Evolutionary conservation across 2,113 vertebrate genomes (phyloP).

Genomic region (Myodes glareolus): DNA sequence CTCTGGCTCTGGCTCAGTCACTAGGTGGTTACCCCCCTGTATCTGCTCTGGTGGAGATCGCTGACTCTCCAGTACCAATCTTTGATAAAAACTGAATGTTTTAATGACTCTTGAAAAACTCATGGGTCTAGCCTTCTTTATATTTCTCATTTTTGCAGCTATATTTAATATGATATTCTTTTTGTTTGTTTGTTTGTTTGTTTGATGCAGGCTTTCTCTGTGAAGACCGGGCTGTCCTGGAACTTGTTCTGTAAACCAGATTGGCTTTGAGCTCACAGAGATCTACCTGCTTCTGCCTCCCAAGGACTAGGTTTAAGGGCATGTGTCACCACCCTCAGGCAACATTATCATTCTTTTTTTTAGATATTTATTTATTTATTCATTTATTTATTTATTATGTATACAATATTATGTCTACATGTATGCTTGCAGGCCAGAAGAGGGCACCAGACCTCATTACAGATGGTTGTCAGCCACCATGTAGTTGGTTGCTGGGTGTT

Average conservation of each 20-base stretch:
- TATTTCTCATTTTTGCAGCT: not conserved
- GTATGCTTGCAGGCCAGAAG: no score
- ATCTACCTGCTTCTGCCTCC: not conserved
- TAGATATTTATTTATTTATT: no score
- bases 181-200: no score
- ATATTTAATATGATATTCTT: not conserved
- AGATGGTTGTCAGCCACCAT: no score
- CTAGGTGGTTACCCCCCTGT: no score
- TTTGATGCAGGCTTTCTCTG: not conserved
- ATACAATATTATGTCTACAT: no score
- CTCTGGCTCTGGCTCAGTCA: no score
- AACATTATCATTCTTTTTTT: not conserved
- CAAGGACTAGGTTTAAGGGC: not conserved
- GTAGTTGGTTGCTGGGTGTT: no score
- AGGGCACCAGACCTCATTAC: no score
- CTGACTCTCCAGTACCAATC: not conserved
- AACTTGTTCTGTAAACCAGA: not conserved
- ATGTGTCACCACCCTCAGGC: not conserved
- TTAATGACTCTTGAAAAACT: not conserved
- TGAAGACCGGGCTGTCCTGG: not conserved
- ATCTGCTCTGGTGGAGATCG: no score
- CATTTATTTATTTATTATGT: no score
- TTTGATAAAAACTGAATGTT: slow-evolving; percentile 26
- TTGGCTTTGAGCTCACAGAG: not conserved
- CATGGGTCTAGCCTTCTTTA: not conserved